phyloP scores from a whole-genome alignment of 2,113 vertebrate genomes.

The Theropithecus gelada region DNA sequence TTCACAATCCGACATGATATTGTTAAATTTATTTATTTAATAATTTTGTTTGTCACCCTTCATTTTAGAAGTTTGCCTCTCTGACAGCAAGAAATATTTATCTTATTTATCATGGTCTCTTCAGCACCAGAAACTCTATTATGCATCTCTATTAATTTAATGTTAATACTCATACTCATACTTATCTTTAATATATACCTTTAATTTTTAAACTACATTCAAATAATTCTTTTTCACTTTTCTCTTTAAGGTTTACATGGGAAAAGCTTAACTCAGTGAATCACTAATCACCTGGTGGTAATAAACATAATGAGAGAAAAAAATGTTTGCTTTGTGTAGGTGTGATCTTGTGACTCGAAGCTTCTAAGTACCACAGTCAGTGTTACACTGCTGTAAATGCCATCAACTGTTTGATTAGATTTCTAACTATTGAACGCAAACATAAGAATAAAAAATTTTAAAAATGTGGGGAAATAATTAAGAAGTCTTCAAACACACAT shows the following conservation, averaged over 20 bases:
- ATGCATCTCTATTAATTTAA: not conserved
- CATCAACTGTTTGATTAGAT: not conserved
- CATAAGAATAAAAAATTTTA: not conserved
- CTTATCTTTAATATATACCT: not conserved
- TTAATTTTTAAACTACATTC: not conserved
- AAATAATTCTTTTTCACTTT: not conserved
- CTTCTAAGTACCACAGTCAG: not conserved
- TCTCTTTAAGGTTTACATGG: not conserved
- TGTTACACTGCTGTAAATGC: not conserved
- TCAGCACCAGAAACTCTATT: not conserved
- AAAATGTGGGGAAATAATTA: not conserved
- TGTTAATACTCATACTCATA: not conserved
- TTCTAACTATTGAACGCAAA: not conserved
- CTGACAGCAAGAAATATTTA: not conserved
- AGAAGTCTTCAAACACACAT: not conserved
- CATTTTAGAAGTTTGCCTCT: not conserved
- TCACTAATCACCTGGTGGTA: not conserved
- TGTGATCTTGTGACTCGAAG: not conserved
- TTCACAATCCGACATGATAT: not conserved
- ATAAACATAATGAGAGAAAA: not conserved
- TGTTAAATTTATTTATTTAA: not conserved
- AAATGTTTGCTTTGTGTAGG: not conserved
- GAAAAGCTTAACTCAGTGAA: not conserved
- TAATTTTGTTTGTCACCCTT: not conserved
- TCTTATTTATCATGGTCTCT: not conserved